Evolutionary conservation across 64 coral and sea anemone genomes (phyloP).

Genomic region (Pachyseris speciosa): DNA sequence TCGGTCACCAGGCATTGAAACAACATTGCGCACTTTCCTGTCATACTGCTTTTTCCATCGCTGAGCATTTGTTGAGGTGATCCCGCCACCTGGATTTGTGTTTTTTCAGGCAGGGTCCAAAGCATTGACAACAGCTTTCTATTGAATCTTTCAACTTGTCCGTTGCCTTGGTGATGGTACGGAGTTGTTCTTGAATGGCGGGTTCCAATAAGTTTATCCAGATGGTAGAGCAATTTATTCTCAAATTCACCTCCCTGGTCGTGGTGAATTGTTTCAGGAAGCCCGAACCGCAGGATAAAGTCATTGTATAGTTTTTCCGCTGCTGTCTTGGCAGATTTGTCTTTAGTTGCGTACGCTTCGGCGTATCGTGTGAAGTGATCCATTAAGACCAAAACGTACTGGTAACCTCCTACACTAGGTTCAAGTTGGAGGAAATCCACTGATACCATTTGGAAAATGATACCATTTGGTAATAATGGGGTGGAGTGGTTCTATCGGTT

Average conservation of each 20-base stretch:
- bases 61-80: background rate
- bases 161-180: constrained; percentile 24
- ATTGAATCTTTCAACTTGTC: constrained; percentile 13
- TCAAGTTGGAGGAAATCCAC: constrained; percentile 27
- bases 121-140: constrained; percentile 11
- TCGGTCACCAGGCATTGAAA: background rate
- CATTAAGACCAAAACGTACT: constrained; percentile 14
- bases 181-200: constrained; percentile 17
- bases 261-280: no score
- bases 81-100: constrained; percentile 34
- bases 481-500: no score
- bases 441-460: background rate
- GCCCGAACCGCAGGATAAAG: no score
- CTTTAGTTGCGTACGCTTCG: no score
- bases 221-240: constrained; percentile 33
- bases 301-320: no score
- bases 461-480: no score
- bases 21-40: background rate
- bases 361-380: no score
- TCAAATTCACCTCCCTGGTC: constrained; percentile 59
- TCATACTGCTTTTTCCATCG: background rate
- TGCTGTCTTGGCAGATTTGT: no score
- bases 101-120: constrained; percentile 14
- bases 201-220: constrained; percentile 39
- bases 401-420: constrained; percentile 3